phyloP scores from a whole-genome alignment of 1,140 invertebrate genomes.

The Harlomillsia oculata region DNA sequence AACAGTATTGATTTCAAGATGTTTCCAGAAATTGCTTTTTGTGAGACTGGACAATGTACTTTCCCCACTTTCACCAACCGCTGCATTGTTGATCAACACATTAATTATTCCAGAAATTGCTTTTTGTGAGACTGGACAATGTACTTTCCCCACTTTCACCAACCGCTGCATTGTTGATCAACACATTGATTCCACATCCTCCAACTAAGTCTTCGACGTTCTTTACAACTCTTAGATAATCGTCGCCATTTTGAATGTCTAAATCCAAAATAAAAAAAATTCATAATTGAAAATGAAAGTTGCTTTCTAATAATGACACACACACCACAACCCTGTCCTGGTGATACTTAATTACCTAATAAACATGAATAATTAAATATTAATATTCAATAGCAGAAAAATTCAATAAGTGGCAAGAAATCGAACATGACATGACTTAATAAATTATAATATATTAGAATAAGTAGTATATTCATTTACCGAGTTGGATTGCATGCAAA shows the following conservation, averaged over 20 bases:
- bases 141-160: background rate
- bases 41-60: slow-evolving; percentile 4
- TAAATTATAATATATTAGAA: too few relatives aligned
- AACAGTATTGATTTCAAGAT: slow-evolving; percentile 23
- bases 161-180: slow-evolving; percentile 26
- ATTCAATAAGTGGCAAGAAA: too few relatives aligned
- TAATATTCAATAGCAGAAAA: too few relatives aligned
- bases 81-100: too few relatives aligned
- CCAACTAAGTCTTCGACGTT: slow-evolving; percentile 7
- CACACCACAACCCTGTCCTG: too few relatives aligned
- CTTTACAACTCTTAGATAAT: slow-evolving; percentile 1
- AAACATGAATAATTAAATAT: too few relatives aligned
- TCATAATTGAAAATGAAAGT: background rate
- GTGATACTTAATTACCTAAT: too few relatives aligned
- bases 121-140: slow-evolving; percentile 10
- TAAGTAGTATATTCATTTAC: too few relatives aligned
- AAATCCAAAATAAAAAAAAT: background rate
- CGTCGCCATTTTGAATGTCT: slow-evolving; percentile 10
- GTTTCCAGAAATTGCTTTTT: slow-evolving; percentile 12
- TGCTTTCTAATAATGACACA: background rate
- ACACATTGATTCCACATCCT: slow-evolving; percentile 20
- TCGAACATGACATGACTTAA: too few relatives aligned
- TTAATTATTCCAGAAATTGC: slow-evolving; percentile 9
- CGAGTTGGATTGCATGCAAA: slow-evolving; percentile 20
- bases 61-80: background rate